Percentiles rank a stretch among this genome's conserved stretches.
Conservation (phyloP, 1,140 invertebrate species). For the Paraescarpia echinospica region DNA sequence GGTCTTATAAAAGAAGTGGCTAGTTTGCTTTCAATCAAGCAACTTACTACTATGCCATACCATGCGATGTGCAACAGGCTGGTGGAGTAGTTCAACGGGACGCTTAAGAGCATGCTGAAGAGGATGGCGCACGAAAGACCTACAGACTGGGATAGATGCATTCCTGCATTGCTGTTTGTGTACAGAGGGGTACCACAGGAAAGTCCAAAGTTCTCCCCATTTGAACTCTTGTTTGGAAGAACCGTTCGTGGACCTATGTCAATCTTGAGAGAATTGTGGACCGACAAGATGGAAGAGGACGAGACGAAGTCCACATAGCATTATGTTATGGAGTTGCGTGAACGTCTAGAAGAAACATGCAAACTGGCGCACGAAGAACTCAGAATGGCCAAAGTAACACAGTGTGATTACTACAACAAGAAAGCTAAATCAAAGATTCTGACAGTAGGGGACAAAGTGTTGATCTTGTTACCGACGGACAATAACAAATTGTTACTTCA, state of each 20-base stretch:
- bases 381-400: slow-evolving; percentile 19
- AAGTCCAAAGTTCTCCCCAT: slow-evolving; percentile 38
- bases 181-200: slow-evolving; percentile 28
- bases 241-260: slow-evolving; percentile 40
- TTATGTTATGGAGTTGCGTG: slow-evolving; percentile 15
- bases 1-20: slow-evolving; percentile 15
- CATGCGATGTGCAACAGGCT: slow-evolving; percentile 15
- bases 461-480: no score
- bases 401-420: slow-evolving; percentile 30
- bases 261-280: slow-evolving; percentile 43
- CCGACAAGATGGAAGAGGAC: slow-evolving; percentile 24
- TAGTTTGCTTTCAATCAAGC: slow-evolving; percentile 23
- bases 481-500: not conserved
- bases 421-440: not conserved
- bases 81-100: no score
- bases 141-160: no score
- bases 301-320: slow-evolving; percentile 31
- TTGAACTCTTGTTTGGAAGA: slow-evolving; percentile 44
- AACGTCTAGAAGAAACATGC: slow-evolving; percentile 32
- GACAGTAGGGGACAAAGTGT: not conserved
- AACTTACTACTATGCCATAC: no score
- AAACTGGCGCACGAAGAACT: slow-evolving; percentile 34
- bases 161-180: slow-evolving; percentile 23
- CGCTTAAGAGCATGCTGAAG: no score
- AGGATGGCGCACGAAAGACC: no score